These are phyloP conservation scores for Toxotes lorentzi DNA, from an alignment of 2,797 vertebrate species.

Conservation along the genomic window DNA sequence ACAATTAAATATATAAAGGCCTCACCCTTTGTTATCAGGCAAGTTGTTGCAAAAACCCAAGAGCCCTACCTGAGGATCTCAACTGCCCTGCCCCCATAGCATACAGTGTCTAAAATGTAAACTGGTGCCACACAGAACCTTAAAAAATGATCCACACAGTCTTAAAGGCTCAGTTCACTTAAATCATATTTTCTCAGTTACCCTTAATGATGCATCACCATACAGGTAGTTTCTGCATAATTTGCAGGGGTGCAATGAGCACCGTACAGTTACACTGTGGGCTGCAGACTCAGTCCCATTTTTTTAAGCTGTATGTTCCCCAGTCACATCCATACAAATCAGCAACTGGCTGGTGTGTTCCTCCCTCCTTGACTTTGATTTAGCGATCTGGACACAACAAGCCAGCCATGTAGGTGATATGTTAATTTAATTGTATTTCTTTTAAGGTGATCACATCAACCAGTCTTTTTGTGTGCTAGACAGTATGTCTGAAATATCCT, in stretches of 20 bases:
- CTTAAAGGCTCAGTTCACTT: not conserved
- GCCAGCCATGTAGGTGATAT: not conserved
- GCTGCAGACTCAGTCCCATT: not conserved
- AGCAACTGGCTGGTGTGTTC: not conserved
- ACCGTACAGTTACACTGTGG: not conserved
- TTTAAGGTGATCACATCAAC: not conserved
- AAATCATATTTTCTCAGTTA: not conserved
- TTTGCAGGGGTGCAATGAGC: not conserved
- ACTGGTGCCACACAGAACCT: not conserved
- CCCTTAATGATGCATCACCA: not conserved
- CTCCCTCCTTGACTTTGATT: not conserved
- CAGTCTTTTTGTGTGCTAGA: not conserved
- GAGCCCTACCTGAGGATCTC: not conserved
- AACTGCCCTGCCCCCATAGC: not conserved
- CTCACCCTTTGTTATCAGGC: not conserved
- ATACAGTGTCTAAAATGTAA: not conserved
- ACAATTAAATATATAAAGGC: not conserved
- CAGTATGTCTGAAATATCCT: not conserved
- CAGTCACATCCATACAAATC: not conserved
- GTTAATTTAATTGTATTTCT: not conserved
- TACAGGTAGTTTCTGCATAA: too few species aligned
- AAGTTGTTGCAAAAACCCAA: not conserved
- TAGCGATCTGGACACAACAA: not conserved
- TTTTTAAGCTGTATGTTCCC: too few species aligned
- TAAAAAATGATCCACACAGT: not conserved